Evolutionary conservation across 2,113 vertebrate genomes (phyloP).

Genomic region (Macquaria australasica): DNA sequence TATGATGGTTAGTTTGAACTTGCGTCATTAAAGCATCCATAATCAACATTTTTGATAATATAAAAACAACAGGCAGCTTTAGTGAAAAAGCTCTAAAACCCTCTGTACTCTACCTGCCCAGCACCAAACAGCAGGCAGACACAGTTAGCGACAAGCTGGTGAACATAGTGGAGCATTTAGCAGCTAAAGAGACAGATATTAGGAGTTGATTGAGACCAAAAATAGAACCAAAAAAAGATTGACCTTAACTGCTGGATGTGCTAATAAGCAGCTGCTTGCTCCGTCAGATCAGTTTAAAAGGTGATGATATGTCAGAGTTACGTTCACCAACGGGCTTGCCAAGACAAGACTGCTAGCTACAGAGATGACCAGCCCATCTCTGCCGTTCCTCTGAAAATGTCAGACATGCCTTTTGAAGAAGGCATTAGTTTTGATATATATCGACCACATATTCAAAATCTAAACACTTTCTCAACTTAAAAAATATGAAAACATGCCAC

Average conservation of each 20-base stretch:
- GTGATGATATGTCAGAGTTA: neutral
- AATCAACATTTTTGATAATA: too few relatives aligned
- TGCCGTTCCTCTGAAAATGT: too few relatives aligned
- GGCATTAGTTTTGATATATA: neutral
- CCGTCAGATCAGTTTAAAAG: neutral
- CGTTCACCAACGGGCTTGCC: neutral
- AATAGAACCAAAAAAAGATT: neutral
- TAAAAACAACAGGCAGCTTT: too few relatives aligned
- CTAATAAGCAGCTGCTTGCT: neutral
- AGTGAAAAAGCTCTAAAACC: neutral
- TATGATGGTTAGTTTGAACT: neutral
- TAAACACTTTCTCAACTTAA: neutral
- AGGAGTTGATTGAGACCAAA: neutral
- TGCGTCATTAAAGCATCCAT: neutral
- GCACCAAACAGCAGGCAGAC: neutral
- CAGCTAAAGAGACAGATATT: neutral
- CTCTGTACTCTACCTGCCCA: neutral
- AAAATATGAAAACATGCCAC: too few relatives aligned
- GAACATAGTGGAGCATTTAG: neutral
- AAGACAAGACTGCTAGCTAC: neutral
- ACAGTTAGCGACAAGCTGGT: neutral
- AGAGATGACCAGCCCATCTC: neutral
- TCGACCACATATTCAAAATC: neutral
- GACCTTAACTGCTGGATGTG: neutral
- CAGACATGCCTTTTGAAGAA: too few relatives aligned